phyloP scores from a whole-genome alignment of 92 coral and sea anemone genomes.

The Scolanthus callimorphus region DNA sequence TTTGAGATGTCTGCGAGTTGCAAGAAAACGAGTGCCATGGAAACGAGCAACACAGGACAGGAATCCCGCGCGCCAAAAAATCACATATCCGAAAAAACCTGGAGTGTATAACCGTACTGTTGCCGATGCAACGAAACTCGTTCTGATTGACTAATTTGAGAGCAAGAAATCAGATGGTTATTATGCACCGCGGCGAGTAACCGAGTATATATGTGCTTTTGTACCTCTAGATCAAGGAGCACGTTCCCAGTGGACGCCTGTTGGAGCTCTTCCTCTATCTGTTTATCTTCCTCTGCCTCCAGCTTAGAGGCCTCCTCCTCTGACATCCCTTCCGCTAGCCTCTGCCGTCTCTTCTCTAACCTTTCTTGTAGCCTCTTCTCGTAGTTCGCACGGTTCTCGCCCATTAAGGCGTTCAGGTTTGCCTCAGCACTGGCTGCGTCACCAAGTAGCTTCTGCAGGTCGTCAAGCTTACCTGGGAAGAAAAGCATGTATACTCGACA shows the following conservation, averaged over 20 bases:
- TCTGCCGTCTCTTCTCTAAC: constrained; percentile 69
- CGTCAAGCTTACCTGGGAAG: constrained; percentile 90
- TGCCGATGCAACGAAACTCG: too few relatives aligned
- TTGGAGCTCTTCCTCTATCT: constrained; percentile 67
- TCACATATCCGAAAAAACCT: too few relatives aligned
- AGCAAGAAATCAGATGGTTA: too few relatives aligned
- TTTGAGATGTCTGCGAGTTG: too few relatives aligned
- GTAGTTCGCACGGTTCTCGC: constrained; percentile 72
- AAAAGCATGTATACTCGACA: too few relatives aligned
- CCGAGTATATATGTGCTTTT: too few relatives aligned
- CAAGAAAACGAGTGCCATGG: too few relatives aligned
- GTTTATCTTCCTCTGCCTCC: constrained; percentile 81
- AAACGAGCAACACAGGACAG: too few relatives aligned
- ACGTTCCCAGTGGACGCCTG: constrained; percentile 76
- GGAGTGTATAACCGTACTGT: too few relatives aligned
- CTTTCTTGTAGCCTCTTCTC: constrained; percentile 71
- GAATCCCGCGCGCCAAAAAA: too few relatives aligned
- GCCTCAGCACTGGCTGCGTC: constrained; percentile 67
- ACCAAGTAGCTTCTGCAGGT: constrained; percentile 79
- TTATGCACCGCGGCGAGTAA: too few relatives aligned
- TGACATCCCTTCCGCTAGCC: constrained; percentile 70
- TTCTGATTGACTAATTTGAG: too few relatives aligned
- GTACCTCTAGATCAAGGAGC: constrained; percentile 77
- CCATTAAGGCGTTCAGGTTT: constrained; percentile 73
- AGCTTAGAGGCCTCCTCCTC: constrained; percentile 73